Conservation (phyloP, 1,140 invertebrate species). For the Oedothorax gibbosus region DNA sequence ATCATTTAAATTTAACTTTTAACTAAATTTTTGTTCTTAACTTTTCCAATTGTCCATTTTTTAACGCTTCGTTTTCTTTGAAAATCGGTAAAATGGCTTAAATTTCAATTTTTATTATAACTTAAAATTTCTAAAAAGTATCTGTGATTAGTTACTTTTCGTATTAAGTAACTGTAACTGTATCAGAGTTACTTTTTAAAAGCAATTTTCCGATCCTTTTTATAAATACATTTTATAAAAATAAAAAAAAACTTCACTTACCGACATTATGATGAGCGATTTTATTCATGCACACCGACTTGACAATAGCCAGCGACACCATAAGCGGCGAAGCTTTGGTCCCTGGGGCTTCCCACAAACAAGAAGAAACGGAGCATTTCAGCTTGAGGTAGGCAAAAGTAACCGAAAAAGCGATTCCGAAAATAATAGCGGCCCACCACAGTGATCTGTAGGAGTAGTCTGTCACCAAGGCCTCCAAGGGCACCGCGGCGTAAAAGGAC, state of each 20-base stretch:
- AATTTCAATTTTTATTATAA: too few species aligned
- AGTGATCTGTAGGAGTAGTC: conserved; percentile 47
- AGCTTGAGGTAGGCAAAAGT: conserved; percentile 45
- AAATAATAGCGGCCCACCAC: conserved; percentile 42
- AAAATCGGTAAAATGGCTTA: too few species aligned
- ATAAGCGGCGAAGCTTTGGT: conserved; percentile 33
- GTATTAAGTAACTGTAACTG: too few species aligned
- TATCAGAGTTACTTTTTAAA: too few species aligned
- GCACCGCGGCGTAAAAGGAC: conserved; percentile 6
- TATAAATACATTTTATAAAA: too few species aligned
- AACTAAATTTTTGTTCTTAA: too few species aligned
- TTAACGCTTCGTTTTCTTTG: too few species aligned
- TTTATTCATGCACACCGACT: conserved; percentile 28
- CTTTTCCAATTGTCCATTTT: too few species aligned
- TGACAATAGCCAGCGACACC: conserved; percentile 37
- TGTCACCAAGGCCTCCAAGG: neutral
- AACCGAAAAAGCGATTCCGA: neutral
- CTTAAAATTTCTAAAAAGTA: too few species aligned
- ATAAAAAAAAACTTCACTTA: conserved; percentile 16
- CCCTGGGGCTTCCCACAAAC: conserved; percentile 36
- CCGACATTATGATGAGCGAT: conserved; percentile 56
- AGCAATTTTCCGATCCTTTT: too few species aligned
- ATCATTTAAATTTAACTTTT: too few species aligned
- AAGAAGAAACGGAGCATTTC: neutral
- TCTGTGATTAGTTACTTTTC: too few species aligned